Conservation (phyloP, 2,797 vertebrate genomes). For the Pangasius djambal region DNA sequence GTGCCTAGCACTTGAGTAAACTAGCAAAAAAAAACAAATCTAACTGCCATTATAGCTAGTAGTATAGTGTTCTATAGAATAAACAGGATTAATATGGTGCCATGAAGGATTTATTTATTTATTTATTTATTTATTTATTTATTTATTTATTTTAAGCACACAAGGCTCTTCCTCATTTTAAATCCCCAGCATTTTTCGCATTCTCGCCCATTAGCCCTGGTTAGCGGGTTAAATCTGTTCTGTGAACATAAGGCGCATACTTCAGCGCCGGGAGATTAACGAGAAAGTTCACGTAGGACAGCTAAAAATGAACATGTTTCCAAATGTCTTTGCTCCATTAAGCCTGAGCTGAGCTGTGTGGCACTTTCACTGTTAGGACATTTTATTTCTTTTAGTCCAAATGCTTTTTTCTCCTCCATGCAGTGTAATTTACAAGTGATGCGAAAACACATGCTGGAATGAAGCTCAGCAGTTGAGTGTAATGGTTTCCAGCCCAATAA, state of each 20-base stretch:
- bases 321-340: constrained; percentile 44
- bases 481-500: background rate
- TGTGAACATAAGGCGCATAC: constrained; percentile 63
- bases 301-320: constrained; percentile 58
- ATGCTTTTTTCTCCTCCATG: background rate
- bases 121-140: no score
- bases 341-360: constrained; percentile 5
- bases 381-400: background rate
- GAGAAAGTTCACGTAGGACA: constrained; percentile 66
- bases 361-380: background rate
- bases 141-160: no score
- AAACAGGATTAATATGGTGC: no score
- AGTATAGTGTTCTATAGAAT: background rate
- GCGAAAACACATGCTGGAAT: background rate
- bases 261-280: constrained; percentile 50
- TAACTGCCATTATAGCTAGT: no score
- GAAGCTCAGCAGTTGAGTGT: background rate
- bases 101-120: background rate
- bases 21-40: background rate
- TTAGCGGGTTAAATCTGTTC: constrained; percentile 59
- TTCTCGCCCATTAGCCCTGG: constrained; percentile 66
- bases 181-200: constrained; percentile 57
- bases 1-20: background rate
- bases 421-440: background rate
- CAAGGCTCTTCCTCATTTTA: constrained; percentile 36